Evolutionary conservation across 2,797 vertebrate genomes (phyloP).

Genomic region (Spheniscus humboldti): DNA sequence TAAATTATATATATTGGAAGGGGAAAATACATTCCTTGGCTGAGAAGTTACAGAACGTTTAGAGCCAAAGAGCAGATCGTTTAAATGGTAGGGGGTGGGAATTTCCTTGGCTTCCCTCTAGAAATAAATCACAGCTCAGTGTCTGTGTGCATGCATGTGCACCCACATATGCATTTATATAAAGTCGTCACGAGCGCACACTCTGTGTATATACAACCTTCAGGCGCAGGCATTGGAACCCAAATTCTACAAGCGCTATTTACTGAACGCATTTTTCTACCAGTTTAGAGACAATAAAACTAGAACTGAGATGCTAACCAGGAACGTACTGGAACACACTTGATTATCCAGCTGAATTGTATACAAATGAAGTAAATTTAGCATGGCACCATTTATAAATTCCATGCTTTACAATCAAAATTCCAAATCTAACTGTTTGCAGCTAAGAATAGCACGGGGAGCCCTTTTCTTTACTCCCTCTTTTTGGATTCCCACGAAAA

Average conservation of each 20-base stretch:
- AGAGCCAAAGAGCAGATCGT: constrained; percentile 44
- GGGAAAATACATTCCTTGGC: constrained; percentile 35
- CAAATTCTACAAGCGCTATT: constrained; percentile 31
- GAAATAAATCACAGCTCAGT: constrained; percentile 38
- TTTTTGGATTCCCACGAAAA: constrained; percentile 72
- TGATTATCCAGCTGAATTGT: constrained; percentile 21
- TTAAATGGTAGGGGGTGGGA: constrained; percentile 56
- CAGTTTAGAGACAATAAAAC: constrained; percentile 49
- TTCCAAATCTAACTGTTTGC: constrained; percentile 59
- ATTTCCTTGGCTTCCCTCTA: constrained; percentile 49
- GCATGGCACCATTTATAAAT: constrained; percentile 60
- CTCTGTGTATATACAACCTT: neutral
- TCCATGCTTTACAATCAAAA: constrained; percentile 61
- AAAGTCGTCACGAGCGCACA: neutral
- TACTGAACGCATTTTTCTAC: constrained; percentile 16
- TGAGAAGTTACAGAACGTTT: constrained; percentile 20
- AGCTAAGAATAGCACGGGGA: constrained; percentile 69
- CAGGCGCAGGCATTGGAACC: neutral
- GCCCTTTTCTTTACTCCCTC: constrained; percentile 46
- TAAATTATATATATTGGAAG: constrained; percentile 37
- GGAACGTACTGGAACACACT: neutral
- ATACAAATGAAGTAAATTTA: constrained; percentile 61
- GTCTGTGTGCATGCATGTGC: constrained; percentile 2
- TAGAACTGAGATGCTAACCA: constrained; percentile 32
- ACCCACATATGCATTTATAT: neutral